Conservation (phyloP, 1,140 invertebrate genomes). For the Heliconius eleuchia region DNA sequence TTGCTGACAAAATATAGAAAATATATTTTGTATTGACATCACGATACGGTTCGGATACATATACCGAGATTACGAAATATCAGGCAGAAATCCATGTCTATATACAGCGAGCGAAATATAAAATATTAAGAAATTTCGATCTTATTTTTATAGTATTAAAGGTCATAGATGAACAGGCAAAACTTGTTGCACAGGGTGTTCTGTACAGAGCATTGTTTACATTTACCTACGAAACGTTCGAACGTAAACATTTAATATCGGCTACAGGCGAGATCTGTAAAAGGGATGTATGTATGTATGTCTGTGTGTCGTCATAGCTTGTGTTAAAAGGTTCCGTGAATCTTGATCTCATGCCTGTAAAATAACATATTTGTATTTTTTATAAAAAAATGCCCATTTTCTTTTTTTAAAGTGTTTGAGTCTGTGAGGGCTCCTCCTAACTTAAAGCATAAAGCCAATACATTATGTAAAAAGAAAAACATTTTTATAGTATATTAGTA, state of each 20-base stretch:
- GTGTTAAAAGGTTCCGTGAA: no score
- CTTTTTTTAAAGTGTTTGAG: no score
- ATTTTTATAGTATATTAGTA: neutral
- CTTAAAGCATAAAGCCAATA: no score
- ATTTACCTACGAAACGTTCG: slow-evolving; percentile 57
- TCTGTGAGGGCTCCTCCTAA: no score
- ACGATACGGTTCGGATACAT: slow-evolving; percentile 34
- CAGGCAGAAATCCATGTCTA: slow-evolving; percentile 52
- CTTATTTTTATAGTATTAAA: slow-evolving; percentile 23
- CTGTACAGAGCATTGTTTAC: slow-evolving; percentile 55
- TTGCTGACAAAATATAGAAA: slow-evolving; percentile 28
- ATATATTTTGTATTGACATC: slow-evolving; percentile 35
- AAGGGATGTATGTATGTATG: slow-evolving; percentile 21
- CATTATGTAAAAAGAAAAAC: no score
- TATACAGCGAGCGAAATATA: slow-evolving; percentile 6
- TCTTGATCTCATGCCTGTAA: no score
- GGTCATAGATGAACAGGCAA: slow-evolving; percentile 14
- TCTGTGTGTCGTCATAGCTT: neutral
- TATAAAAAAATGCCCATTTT: no score
- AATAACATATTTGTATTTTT: no score
- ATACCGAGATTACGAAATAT: slow-evolving; percentile 56
- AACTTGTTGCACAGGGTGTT: slow-evolving; percentile 18
- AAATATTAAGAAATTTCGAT: slow-evolving; percentile 24
- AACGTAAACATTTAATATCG: slow-evolving; percentile 70
- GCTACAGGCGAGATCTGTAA: slow-evolving; percentile 51